Conservation (phyloP, 1,140 invertebrate genomes). For the Cotesia typhae region DNA sequence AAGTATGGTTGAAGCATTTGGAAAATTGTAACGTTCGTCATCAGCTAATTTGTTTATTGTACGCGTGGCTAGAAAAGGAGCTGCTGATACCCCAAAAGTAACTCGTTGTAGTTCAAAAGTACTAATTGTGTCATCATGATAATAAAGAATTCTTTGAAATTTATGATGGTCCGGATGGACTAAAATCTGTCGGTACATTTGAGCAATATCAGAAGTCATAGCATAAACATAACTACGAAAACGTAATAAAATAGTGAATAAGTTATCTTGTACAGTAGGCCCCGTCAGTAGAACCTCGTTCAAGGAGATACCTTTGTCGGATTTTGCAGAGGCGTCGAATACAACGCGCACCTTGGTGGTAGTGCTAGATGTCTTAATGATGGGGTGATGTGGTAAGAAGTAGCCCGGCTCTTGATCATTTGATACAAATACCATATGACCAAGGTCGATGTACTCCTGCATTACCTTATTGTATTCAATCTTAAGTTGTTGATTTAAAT, state of each 20-base stretch:
- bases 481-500: constrained; percentile 28
- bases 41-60: too few relatives aligned
- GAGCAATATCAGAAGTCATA: constrained; percentile 46
- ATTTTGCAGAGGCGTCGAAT: constrained; percentile 46
- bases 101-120: constrained; percentile 42
- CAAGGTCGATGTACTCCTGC: constrained; percentile 28
- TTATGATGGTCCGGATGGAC: constrained; percentile 39
- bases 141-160: constrained; percentile 37
- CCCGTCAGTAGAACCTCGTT: constrained; percentile 51
- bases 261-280: constrained; percentile 45
- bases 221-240: neutral
- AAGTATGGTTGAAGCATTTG: too few relatives aligned
- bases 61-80: too few relatives aligned
- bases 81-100: constrained; percentile 53
- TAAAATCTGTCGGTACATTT: constrained; percentile 31
- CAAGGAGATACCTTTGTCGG: constrained; percentile 42
- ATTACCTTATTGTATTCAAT: too few relatives aligned
- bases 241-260: too few relatives aligned
- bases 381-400: too few relatives aligned
- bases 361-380: too few relatives aligned
- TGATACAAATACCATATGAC: constrained; percentile 34
- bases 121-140: constrained; percentile 9
- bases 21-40: too few relatives aligned
- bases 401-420: too few relatives aligned
- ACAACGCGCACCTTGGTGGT: too few relatives aligned